Base-by-base conservation (phyloP, 2,888 invertebrate species). In the Pantelozetes paolii region DNA sequence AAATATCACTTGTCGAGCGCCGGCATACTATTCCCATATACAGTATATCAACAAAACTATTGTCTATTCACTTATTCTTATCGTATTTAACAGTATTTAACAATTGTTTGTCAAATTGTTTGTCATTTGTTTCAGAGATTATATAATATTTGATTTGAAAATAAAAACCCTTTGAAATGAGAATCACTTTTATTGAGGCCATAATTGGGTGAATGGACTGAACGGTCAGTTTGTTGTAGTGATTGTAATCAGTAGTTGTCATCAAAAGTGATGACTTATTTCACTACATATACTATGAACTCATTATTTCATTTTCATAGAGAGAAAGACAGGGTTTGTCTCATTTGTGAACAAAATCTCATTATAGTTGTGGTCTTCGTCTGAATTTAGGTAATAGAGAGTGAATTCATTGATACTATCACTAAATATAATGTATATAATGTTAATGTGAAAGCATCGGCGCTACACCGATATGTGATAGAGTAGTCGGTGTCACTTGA, bases 401-500 rank as follows among this genome's bases (percentile, higher is more conserved):
- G 11, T 11, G 6, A 8, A 8, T 8, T 36, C 36, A 36, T 36
- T 11, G 11, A 36, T 36, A 36, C 6, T 36, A 36, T 36, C 36
- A 11, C 11, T 36, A 36, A 11, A 36, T 36, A 36, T 62, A 30
- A 62, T 62, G 30, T 30, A 62, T 62, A 67, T 67, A 42, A 67
- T 67, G 67, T 67, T 67, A 67, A 67, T 67, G 67, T 42, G 40
- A 20, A 15, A 30, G 3, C 13, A 28, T 32, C 15, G 15, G 40
- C 67, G 40, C 67, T 40, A 67, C 67, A 40, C 40, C 67, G 67
- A 23, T 15, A 59, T 67, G 67, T 67, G 67, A 67, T 67, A 67
- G 36, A 67, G 67, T 67, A 67, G 67, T 67, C 30, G 67, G 40
- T 67, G 67, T 67, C 67, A 67, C 67, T 67, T 67, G 67, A n/a